Evolutionary conservation across 2,888 invertebrate genomes (phyloP).

Genomic region (Merodon equestris): DNA sequence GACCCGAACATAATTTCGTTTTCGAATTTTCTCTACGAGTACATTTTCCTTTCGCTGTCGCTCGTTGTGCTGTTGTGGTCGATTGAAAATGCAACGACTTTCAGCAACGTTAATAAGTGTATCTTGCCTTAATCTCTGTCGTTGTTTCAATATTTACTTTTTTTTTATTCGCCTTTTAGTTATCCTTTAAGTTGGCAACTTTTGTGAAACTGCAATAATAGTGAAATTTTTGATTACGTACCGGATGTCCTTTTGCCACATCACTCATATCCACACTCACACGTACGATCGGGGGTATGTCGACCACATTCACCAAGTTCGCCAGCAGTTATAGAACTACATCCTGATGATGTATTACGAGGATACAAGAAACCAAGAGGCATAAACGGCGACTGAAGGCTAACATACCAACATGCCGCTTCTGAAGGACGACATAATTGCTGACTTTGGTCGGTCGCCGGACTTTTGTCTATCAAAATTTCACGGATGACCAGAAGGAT

Average conservation of each 20-base stretch:
- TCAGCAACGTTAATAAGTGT: constrained; percentile 37
- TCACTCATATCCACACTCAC: neutral
- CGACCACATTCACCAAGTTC: no score
- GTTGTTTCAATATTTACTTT: no score
- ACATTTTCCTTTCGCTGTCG: no score
- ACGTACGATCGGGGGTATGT: constrained; percentile 16
- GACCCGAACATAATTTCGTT: constrained; percentile 59
- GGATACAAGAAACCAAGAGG: constrained; percentile 32
- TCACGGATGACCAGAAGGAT: constrained; percentile 58
- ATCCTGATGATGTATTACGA: constrained; percentile 44
- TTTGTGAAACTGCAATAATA: constrained; percentile 62
- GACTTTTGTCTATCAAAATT: constrained; percentile 65
- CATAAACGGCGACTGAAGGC: constrained; percentile 36
- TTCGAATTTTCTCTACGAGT: constrained; percentile 1
- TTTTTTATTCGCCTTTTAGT: constrained; percentile 32
- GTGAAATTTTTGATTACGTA: constrained; percentile 62
- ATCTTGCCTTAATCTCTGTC: constrained; percentile 45
- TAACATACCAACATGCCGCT: constrained; percentile 11
- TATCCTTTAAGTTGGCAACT: constrained; percentile 54
- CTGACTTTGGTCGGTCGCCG: constrained; percentile 58
- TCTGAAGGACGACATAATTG: constrained; percentile 52
- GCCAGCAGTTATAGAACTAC: constrained; percentile 5
- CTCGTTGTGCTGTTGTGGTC: neutral
- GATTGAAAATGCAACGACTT: constrained; percentile 44
- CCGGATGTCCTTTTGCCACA: constrained; percentile 26